phyloP scores from a whole-genome alignment of 2,113 vertebrate species.

The Tretioscincus oriximinensis region DNA sequence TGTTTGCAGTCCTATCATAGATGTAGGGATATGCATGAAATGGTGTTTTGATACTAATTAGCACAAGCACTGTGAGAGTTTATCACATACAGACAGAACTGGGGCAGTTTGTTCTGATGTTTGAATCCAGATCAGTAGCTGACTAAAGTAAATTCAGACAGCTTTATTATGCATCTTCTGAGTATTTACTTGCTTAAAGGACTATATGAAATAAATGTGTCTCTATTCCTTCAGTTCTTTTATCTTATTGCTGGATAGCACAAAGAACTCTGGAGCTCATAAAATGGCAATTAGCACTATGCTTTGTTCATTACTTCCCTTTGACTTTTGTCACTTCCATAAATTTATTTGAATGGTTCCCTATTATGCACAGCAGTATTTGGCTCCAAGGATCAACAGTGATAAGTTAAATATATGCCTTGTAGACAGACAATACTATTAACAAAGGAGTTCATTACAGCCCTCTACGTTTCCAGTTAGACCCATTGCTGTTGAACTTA shows the following conservation, averaged over 20 bases:
- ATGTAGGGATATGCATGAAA: too few relatives aligned
- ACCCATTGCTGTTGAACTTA: constrained; percentile 8
- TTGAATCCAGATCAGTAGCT: constrained; percentile 1
- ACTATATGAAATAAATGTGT: constrained; percentile 23
- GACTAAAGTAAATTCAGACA: constrained; percentile 23
- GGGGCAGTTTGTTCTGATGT: background rate
- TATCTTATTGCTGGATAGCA: constrained; percentile 29
- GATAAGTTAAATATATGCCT: background rate
- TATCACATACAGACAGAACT: background rate
- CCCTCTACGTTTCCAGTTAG: background rate
- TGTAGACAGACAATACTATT: background rate
- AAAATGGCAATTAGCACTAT: constrained; percentile 11
- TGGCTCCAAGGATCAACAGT: background rate
- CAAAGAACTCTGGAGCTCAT: constrained; percentile 32
- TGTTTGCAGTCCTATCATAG: too few relatives aligned
- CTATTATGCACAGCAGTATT: background rate
- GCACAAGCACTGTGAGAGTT: background rate
- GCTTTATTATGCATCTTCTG: constrained; percentile 29
- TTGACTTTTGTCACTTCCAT: constrained; percentile 1
- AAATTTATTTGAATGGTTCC: background rate
- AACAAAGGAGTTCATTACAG: background rate
- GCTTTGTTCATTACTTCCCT: constrained; percentile 11
- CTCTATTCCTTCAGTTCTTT: constrained; percentile 11
- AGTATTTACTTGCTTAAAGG: background rate
- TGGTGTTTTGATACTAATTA: background rate